These are phyloP conservation scores for Eupithecia tripunctaria DNA, from an alignment of 2,888 invertebrate species.

Conservation along the genomic window DNA sequence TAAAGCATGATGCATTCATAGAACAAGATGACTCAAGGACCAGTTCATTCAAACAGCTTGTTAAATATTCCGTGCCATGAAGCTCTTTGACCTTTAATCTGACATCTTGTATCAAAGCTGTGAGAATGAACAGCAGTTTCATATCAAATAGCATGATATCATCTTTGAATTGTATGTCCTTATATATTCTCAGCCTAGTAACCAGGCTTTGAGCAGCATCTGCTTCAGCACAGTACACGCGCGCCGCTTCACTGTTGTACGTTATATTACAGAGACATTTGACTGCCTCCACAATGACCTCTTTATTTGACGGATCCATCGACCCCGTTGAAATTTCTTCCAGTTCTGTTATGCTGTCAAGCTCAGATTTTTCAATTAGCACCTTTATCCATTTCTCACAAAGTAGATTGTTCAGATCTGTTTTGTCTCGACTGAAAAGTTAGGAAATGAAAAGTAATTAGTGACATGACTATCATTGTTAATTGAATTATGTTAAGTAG, in stretches of 20 bases:
- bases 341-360: conserved; percentile 75
- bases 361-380: conserved; percentile 88
- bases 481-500: conserved; percentile 22
- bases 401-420: conserved; percentile 87
- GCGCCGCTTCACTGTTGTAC: conserved; percentile 86
- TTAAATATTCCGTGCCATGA: conserved; percentile 88
- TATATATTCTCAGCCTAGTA: conserved; percentile 88
- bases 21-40: conserved; percentile 71
- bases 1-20: conserved; percentile 55
- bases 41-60: conserved; percentile 87
- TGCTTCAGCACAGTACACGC: conserved; percentile 82
- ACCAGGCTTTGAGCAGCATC: conserved; percentile 88
- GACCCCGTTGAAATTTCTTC: conserved; percentile 66
- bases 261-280: conserved; percentile 96
- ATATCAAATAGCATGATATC: conserved; percentile 94
- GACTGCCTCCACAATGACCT: conserved; percentile 89
- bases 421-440: conserved; percentile 90
- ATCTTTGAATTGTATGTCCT: conserved; percentile 86
- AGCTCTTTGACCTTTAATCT: conserved; percentile 87
- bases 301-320: conserved; percentile 73
- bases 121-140: conserved; percentile 94
- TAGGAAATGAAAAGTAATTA: conserved; percentile 30
- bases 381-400: conserved; percentile 87
- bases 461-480: background rate
- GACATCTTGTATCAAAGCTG: conserved; percentile 90